A percentile compares a stretch with the other conserved stretches of the same genome.
Evolutionary conservation across 2,797 vertebrate species (phyloP).

Genomic region (Acanthornis magna): DNA sequence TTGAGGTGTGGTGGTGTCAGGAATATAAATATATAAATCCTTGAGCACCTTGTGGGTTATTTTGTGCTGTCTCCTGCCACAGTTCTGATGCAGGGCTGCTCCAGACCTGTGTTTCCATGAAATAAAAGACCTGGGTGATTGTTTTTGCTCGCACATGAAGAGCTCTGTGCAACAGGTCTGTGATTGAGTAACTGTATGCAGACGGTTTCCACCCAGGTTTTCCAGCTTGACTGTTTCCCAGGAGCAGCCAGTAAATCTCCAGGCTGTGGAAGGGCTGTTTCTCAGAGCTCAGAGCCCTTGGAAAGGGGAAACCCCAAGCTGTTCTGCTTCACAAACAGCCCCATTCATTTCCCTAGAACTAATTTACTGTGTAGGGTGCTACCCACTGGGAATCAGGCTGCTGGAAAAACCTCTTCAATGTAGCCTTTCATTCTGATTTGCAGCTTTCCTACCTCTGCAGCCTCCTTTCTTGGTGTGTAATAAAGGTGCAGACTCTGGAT

Average conservation of each 20-base stretch:
- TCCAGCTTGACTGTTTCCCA: not conserved
- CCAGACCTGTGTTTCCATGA: not conserved
- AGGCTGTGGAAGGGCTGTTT: not conserved
- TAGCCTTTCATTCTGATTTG: not conserved
- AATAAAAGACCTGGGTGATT: not conserved
- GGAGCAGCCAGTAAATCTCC: not conserved
- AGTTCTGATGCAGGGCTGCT: not conserved
- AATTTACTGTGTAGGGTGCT: not conserved
- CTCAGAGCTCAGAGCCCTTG: not conserved
- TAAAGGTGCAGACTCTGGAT: not conserved
- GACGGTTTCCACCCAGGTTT: not conserved
- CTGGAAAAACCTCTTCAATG: slow-evolving; percentile 7
- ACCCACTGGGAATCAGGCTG: not conserved
- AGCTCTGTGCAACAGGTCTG: not conserved
- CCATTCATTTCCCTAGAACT: not conserved
- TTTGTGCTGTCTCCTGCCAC: not conserved
- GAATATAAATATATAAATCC: fast-evolving
- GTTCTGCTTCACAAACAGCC: slow-evolving; percentile 17
- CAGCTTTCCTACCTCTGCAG: not conserved
- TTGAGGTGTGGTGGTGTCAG: not conserved
- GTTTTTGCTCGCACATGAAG: fast-evolving
- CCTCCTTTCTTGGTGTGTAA: not conserved
- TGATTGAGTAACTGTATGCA: not conserved
- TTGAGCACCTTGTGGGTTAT: not conserved
- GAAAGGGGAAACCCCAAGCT: not conserved